Base-by-base conservation (phyloP, 2,797 vertebrate genomes). In the Bothrops alternatus region DNA sequence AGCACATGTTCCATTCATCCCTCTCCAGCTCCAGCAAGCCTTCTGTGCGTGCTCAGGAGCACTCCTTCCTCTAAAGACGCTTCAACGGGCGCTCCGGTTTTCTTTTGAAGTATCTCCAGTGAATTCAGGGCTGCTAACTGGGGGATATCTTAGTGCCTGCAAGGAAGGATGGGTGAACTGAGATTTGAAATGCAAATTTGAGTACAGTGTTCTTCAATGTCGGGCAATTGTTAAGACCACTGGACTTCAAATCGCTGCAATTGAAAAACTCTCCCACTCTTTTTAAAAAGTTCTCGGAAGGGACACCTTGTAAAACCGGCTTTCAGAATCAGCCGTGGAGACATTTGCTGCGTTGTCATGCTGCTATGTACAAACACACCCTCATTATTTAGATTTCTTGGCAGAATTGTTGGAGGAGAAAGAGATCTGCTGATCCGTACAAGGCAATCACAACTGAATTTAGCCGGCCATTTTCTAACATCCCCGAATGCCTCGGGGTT, bases 311-410 rank as follows among this genome's bases (percentile, higher is more conserved):
- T 28, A 61, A 53, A 32, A 61, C n/a, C 18, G 32, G 37, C 28
- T 32, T 18, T 26, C 42, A 32, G 1, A n/a, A 47, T 65, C 50
- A 55, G 32, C 53, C 50, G 20, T 88, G 91, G 91, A 91, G 86
- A 58, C 53, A 2, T 55, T 23, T 28, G 11, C 16, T 6, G 32
- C 14, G 3, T 57, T 47, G 53, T 23, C 14, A 28, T 25, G 63
- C 90, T 65, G 65, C 90, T 61, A 91, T 91, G 90, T 42, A 32
- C 55, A 32, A 42, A 25, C 85, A 65, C 90, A 56, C 60, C 60
- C 26, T 42, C 13, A 1, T 20, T 42, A 2, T 58, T 53, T 61
- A 50, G 37, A 61, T 5, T 56, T 56, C 50, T 55, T 32, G 6
- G 3, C 25, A 57, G 25, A 58, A 28, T 4, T 3, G 5, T 11